phyloP scores from a whole-genome alignment of 2,113 vertebrate species.

The Toxotes chatareus region DNA sequence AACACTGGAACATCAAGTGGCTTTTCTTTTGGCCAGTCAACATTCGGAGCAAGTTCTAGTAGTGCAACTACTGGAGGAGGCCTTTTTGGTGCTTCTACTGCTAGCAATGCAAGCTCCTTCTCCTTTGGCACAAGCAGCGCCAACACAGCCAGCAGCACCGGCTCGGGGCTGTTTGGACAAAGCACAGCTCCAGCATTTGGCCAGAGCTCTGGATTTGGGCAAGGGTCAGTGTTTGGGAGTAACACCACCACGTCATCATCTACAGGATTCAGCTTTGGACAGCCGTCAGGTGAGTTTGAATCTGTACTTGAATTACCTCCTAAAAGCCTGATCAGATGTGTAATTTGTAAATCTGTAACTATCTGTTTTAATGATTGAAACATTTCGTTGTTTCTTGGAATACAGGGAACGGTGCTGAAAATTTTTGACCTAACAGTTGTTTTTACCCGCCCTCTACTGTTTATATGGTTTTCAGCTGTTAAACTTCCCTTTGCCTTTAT shows the following conservation, averaged over 20 bases:
- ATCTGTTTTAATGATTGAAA: neutral
- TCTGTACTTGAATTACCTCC: neutral
- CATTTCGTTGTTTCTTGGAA: neutral
- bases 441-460: too few relatives aligned
- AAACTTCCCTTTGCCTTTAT: too few relatives aligned
- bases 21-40: slow-evolving; percentile 89
- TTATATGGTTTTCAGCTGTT: too few relatives aligned
- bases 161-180: slow-evolving; percentile 87
- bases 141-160: slow-evolving; percentile 79
- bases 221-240: slow-evolving; percentile 87
- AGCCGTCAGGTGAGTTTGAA: slow-evolving; percentile 88
- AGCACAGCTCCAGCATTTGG: slow-evolving; percentile 87
- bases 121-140: slow-evolving; percentile 86
- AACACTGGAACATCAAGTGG: slow-evolving; percentile 74
- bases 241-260: slow-evolving; percentile 88
- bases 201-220: slow-evolving; percentile 89
- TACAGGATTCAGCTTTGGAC: slow-evolving; percentile 92
- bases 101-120: slow-evolving; percentile 86
- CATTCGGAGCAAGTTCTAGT: slow-evolving; percentile 76
- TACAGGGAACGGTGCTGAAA: too few relatives aligned
- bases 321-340: neutral
- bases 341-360: neutral
- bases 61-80: slow-evolving; percentile 68
- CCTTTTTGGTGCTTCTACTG: slow-evolving; percentile 85
- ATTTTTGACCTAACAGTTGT: too few relatives aligned